Base-by-base conservation (phyloP, 2,113 vertebrate species). In the Elephas maximus region DNA sequence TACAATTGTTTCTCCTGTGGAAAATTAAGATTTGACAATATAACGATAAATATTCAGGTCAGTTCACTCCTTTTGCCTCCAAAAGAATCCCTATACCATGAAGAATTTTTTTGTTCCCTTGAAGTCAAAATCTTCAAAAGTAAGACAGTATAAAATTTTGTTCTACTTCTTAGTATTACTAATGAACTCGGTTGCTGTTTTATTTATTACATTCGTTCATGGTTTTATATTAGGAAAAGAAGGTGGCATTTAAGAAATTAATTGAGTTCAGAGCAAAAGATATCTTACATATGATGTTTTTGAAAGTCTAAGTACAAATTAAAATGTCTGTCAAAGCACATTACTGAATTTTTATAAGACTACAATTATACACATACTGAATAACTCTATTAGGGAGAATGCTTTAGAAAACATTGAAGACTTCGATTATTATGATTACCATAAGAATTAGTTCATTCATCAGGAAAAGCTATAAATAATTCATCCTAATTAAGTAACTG, bases 401-500 rank as follows among this genome's bases (percentile, higher is more conserved):
- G 93, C 98, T 98, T 98, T 97, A 97, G 97, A 98, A 98, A 98
- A 97, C 92, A 97, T n/a, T 96, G 94, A 98, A 97, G 98, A 97
- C 87, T 94, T 95, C 83, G 91, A 88, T 96, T 96, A 96, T 96
- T 94, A 91, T 92, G 77, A 98, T 97, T 98, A 97, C 94, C 97
- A 95, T 97, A 98, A 98, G 97, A 99, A 98, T 90, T 95, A 98
- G 95, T 63, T 95, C 57, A 87, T 98, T 97, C 95, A 96, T 98
- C 8, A 24, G 71, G n/a, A 77, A 98, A 98, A 96, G 62, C 74
- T 84, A 95, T 98, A 98, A 98, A 98, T 98, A 98, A 99, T 98
- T 98, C 97, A 97, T 98, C 98, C 94, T 97, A 98, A 99, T 98
- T 98, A 98, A 98, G 92, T 91, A 98, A 96, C 85, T 97, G 96